phyloP scores from a whole-genome alignment of 2,113 vertebrate species.

The Cairina moschata region DNA sequence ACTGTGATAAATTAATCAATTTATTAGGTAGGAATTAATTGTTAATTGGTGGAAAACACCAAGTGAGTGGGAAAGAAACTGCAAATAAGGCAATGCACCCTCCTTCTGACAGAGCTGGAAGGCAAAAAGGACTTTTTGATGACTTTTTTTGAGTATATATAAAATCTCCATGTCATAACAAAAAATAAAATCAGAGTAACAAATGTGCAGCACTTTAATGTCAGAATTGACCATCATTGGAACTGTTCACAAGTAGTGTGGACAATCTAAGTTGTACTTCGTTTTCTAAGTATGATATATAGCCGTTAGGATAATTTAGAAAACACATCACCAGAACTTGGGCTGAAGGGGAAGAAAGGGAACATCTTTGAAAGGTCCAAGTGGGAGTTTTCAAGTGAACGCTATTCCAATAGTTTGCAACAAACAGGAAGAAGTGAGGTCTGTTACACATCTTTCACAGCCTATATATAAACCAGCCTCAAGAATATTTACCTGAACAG shows the following conservation, averaged over 20 bases:
- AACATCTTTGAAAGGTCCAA: constrained; percentile 62
- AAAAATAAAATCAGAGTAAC: constrained; percentile 50
- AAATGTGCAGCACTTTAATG: constrained; percentile 77
- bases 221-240: constrained; percentile 63
- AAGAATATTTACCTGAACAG: constrained; percentile 54
- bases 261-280: constrained; percentile 64
- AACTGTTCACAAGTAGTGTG: constrained; percentile 68
- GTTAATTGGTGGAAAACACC: not conserved
- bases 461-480: constrained; percentile 44
- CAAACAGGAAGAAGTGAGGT: constrained; percentile 53
- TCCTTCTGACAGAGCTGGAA: not conserved
- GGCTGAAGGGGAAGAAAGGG: constrained; percentile 40
- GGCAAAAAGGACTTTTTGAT: constrained; percentile 12
- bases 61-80: constrained; percentile 1
- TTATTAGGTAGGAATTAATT: constrained; percentile 4
- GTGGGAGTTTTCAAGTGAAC: constrained; percentile 52
- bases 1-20: not conserved
- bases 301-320: constrained; percentile 67
- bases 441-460: constrained; percentile 44
- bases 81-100: not conserved
- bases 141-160: not conserved
- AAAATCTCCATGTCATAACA: constrained; percentile 18
- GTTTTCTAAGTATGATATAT: constrained; percentile 64
- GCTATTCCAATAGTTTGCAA: constrained; percentile 35
- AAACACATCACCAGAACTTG: constrained; percentile 62